A percentile compares a stretch with the other conserved stretches of the same genome.
Evolutionary conservation across 2,888 invertebrate genomes (phyloP).

Genomic region (Caenorhabditis auriculariae): DNA sequence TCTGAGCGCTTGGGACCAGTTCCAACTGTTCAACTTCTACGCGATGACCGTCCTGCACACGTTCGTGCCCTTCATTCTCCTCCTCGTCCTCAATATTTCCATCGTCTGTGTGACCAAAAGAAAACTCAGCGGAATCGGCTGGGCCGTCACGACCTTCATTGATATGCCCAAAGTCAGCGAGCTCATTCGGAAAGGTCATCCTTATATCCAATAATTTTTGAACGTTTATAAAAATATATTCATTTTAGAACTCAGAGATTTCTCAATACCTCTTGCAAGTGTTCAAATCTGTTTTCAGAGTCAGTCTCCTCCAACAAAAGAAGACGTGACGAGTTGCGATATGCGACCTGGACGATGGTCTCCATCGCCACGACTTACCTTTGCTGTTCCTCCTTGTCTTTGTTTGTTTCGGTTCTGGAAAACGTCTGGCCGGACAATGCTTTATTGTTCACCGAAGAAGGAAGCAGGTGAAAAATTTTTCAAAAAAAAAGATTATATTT

Average conservation of each 20-base stretch:
- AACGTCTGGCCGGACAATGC: constrained; percentile 46
- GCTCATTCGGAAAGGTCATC: constrained; percentile 39
- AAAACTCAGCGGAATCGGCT: constrained; percentile 35
- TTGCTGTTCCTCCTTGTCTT: constrained; percentile 51
- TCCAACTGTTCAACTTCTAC: constrained; percentile 53
- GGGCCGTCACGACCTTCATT: constrained; percentile 43
- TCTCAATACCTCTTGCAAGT: no score
- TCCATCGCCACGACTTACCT: constrained; percentile 53
- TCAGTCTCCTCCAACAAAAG: constrained; percentile 42
- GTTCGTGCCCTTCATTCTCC: constrained; percentile 48
- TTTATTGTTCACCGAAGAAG: constrained; percentile 44
- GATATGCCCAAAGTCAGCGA: constrained; percentile 53
- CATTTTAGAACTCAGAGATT: neutral
- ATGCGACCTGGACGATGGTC: constrained; percentile 56
- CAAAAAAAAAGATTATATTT: no score
- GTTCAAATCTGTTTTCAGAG: no score
- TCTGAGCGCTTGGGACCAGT: constrained; percentile 40
- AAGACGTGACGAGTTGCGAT: constrained; percentile 45
- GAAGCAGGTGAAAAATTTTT: constrained; percentile 34
- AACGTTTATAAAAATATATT: constrained; percentile 1
- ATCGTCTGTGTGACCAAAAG: constrained; percentile 50
- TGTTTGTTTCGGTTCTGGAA: constrained; percentile 52
- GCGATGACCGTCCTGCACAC: constrained; percentile 49
- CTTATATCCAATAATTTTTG: neutral
- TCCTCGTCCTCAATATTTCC: constrained; percentile 46